Conservation (phyloP, 2,888 invertebrate species). For the Myopa testacea region DNA sequence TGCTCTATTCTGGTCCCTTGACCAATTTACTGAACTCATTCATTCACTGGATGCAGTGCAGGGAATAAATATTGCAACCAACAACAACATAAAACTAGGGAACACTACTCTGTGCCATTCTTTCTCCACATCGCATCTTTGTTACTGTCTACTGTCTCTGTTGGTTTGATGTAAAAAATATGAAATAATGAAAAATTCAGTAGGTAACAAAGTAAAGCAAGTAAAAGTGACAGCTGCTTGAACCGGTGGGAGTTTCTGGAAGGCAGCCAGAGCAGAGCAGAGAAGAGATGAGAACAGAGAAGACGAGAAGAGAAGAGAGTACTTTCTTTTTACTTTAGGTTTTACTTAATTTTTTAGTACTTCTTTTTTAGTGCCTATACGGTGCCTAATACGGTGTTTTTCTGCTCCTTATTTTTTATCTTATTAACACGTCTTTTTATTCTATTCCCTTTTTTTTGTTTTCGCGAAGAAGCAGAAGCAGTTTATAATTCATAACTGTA, state of each 20-base stretch:
- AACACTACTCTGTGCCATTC: neutral
- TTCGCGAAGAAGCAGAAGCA: neutral
- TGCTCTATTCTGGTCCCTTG: neutral
- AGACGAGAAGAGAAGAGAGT: neutral
- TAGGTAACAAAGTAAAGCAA: neutral
- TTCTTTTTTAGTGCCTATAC: neutral
- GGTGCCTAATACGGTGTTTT: neutral
- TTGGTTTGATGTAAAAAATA: neutral
- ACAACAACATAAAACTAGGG: neutral
- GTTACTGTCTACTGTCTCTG: neutral
- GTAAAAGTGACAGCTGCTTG: neutral
- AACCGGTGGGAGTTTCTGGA: neutral
- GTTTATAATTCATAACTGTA: neutral
- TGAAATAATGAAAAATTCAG: neutral
- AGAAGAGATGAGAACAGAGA: neutral
- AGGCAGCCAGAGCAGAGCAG: neutral
- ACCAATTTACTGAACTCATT: conserved; percentile 28
- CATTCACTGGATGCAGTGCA: neutral
- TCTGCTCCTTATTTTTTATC: neutral
- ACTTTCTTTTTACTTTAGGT: neutral
- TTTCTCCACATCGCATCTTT: neutral
- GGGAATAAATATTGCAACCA: conserved; percentile 25
- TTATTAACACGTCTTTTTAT: neutral
- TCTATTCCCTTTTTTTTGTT: neutral
- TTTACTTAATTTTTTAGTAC: neutral